phyloP scores from a whole-genome alignment of 2,797 vertebrate species.

The Molossus alvarezi region DNA sequence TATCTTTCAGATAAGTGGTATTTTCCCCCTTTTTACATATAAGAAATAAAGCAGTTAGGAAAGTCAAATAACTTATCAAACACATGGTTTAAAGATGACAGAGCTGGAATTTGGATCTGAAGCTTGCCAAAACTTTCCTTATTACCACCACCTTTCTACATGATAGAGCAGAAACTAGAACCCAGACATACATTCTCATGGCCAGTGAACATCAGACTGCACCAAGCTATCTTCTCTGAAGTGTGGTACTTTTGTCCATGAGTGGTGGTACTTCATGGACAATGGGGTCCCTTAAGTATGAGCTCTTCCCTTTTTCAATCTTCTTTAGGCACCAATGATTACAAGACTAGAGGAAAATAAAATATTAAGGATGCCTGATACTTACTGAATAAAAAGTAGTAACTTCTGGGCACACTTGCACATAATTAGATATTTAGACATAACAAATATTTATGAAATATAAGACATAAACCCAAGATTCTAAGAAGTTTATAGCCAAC shows the following conservation, averaged over 20 bases:
- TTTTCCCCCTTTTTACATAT: not conserved
- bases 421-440: slow-evolving; percentile 23
- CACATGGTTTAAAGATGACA: not conserved
- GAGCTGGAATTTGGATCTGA: slow-evolving; percentile 15
- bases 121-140: not conserved
- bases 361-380: not conserved
- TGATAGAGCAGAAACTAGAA: not conserved
- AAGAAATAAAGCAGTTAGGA: not conserved
- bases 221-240: not conserved
- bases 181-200: not conserved
- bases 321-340: not conserved
- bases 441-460: slow-evolving; percentile 34
- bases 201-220: not conserved
- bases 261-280: not conserved
- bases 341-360: not conserved
- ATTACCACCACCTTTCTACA: not conserved
- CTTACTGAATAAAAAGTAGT: not conserved
- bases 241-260: not conserved
- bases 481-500: slow-evolving; percentile 24
- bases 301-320: not conserved
- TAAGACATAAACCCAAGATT: not conserved
- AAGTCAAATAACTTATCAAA: slow-evolving; percentile 16
- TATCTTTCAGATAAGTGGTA: slow-evolving; percentile 6
- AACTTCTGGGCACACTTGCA: not conserved
- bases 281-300: not conserved